Evolutionary conservation across 2,888 invertebrate genomes (phyloP).

Genomic region (Hydrotaea cyrtoneurina): DNA sequence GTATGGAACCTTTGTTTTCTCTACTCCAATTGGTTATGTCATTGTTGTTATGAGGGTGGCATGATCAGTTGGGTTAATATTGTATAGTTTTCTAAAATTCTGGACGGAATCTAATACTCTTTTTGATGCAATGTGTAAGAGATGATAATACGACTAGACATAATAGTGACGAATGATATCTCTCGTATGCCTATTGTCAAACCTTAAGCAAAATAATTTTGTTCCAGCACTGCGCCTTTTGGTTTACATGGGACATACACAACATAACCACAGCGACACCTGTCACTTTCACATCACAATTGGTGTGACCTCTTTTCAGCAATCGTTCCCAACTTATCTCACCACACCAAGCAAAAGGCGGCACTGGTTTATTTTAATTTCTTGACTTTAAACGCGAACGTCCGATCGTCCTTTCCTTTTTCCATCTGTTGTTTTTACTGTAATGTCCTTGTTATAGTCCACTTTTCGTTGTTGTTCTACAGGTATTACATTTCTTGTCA

Average conservation of each 20-base stretch:
- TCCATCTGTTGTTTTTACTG: conserved; percentile 31
- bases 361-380: conserved; percentile 8
- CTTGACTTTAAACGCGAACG: conserved; percentile 57
- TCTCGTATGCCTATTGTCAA: too few relatives aligned
- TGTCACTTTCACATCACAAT: too few relatives aligned
- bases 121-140: too few relatives aligned
- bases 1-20: conserved; percentile 44
- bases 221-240: too few relatives aligned
- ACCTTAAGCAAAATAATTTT: too few relatives aligned
- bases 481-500: conserved; percentile 40
- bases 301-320: too few relatives aligned
- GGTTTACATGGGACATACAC: too few relatives aligned
- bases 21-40: conserved; percentile 37
- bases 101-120: too few relatives aligned
- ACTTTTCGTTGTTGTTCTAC: conserved; percentile 24
- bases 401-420: conserved; percentile 57
- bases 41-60: conserved; percentile 10
- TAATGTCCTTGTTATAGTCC: conserved; percentile 57
- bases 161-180: too few relatives aligned
- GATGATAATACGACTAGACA: too few relatives aligned
- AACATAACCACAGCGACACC: too few relatives aligned
- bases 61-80: not conserved
- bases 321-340: not conserved
- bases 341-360: not conserved
- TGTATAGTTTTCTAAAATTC: too few relatives aligned